phyloP scores from a whole-genome alignment of 2,113 vertebrate genomes.

The Nothocercus nigrocapillus region DNA sequence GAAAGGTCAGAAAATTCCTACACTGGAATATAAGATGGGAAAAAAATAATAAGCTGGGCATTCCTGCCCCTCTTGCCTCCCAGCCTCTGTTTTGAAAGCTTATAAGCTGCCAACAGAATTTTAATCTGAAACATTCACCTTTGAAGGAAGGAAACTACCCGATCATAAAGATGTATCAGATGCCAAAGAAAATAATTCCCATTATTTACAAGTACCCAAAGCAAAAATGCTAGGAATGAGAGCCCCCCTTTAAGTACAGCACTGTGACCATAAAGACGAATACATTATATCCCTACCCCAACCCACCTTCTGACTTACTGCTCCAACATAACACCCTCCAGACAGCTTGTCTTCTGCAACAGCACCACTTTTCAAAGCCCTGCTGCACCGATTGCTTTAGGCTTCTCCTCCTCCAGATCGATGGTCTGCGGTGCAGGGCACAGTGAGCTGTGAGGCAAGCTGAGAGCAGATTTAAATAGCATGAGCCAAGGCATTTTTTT shows the following conservation, averaged over 20 bases:
- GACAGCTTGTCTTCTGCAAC: neutral
- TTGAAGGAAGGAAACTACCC: conserved; percentile 61
- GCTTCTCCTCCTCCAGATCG: neutral
- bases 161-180: neutral
- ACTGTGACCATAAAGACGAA: neutral
- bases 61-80: neutral
- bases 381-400: neutral
- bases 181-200: conserved; percentile 63
- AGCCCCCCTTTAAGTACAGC: neutral
- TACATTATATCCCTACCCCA: neutral
- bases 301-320: neutral
- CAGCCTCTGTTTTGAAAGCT: conserved; percentile 31
- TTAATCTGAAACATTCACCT: conserved; percentile 55
- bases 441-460: conserved; percentile 15
- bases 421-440: neutral
- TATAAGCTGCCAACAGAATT: conserved; percentile 20
- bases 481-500: neutral
- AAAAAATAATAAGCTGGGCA: neutral
- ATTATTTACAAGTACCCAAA: neutral
- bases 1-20: conserved; percentile 21
- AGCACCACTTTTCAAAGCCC: neutral
- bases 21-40: neutral
- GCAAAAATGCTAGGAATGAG: neutral
- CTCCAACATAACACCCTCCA: neutral
- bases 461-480: conserved; percentile 28